These are phyloP conservation scores for Micromys minutus DNA, from an alignment of 2,113 vertebrate genomes.

Conservation along the genomic window DNA sequence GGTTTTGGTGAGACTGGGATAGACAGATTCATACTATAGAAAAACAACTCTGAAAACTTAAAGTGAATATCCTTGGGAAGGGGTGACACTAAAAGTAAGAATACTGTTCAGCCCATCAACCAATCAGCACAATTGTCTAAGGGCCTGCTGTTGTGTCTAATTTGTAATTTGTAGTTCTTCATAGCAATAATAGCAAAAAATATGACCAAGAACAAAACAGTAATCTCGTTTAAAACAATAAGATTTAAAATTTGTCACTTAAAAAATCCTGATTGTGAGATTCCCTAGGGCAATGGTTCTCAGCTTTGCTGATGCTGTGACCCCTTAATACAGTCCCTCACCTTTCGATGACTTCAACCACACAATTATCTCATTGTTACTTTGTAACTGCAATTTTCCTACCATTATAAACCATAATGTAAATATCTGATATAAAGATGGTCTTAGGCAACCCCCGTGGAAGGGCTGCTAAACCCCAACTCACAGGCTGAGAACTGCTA, in stretches of 20 bases:
- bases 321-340: not conserved
- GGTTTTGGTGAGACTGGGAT: not conserved
- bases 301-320: not conserved
- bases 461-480: not conserved
- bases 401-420: not conserved
- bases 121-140: not conserved
- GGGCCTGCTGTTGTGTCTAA: not conserved
- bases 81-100: not conserved
- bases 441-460: not conserved
- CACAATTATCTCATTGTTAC: not conserved
- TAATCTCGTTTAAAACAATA: not conserved
- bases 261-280: no score
- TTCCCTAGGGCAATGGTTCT: not conserved
- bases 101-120: not conserved
- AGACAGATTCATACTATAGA: not conserved
- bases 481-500: not conserved
- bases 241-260: not conserved
- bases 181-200: not conserved
- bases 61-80: not conserved
- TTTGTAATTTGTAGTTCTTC: not conserved
- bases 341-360: not conserved
- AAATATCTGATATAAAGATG: not conserved
- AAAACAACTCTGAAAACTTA: conserved; percentile 11
- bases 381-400: not conserved
- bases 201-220: not conserved